phyloP scores from a whole-genome alignment of 2,113 vertebrate species.

The Sisor rabdophorus region DNA sequence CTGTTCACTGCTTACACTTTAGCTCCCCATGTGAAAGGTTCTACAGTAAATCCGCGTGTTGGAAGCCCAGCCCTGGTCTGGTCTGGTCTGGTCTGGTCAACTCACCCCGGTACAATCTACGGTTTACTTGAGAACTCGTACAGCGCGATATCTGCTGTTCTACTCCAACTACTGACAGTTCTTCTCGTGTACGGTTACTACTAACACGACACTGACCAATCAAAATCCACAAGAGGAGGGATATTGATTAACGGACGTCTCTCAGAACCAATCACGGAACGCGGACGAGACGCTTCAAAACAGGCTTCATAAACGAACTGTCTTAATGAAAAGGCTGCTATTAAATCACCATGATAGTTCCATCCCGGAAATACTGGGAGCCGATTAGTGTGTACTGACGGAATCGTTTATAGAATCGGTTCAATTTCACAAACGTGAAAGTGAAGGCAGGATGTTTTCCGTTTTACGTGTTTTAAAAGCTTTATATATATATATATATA shows the following conservation, averaged over 20 bases:
- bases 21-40: constrained; percentile 46
- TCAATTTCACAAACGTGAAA: not conserved
- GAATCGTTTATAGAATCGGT: not conserved
- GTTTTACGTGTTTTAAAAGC: too few species aligned
- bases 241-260: not conserved
- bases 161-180: constrained; percentile 46
- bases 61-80: not conserved
- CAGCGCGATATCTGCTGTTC: constrained; percentile 3
- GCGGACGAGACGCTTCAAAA: not conserved
- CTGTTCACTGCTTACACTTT: constrained; percentile 21
- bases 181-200: constrained; percentile 31
- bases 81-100: not conserved
- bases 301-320: not conserved
- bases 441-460: too few species aligned
- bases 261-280: constrained; percentile 19
- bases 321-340: constrained; percentile 6
- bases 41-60: constrained; percentile 10
- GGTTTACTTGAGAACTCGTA: constrained; percentile 15
- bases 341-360: not conserved
- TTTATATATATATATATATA: too few species aligned
- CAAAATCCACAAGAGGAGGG: not conserved
- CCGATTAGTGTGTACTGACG: not conserved
- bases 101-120: not conserved
- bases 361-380: not conserved
- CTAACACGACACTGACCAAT: constrained; percentile 31